Conservation (phyloP, 1,140 invertebrate species). For the Aradophagus sp. region DNA sequence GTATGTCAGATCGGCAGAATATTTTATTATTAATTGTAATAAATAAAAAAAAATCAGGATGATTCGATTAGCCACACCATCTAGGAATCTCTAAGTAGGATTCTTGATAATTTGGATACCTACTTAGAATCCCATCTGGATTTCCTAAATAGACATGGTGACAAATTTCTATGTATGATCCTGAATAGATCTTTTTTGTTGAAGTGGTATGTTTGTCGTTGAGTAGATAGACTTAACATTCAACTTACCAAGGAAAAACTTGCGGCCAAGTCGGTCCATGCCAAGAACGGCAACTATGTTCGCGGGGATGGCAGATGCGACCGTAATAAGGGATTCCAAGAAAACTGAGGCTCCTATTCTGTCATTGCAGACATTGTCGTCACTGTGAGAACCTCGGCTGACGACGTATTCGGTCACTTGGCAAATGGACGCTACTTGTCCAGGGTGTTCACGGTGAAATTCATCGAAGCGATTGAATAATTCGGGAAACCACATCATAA, state of each 20-base stretch:
- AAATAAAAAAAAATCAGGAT: no score
- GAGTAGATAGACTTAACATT: neutral
- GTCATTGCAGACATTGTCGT: constrained; percentile 78
- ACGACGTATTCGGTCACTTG: constrained; percentile 85
- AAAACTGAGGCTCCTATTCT: constrained; percentile 86
- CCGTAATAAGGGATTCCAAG: constrained; percentile 89
- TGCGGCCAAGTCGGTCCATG: constrained; percentile 88
- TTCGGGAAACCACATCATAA: constrained; percentile 95
- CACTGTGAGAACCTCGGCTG: constrained; percentile 77
- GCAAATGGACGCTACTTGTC: constrained; percentile 81
- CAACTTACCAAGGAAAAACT: constrained; percentile 86
- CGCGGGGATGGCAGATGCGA: constrained; percentile 87
- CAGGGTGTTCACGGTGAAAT: constrained; percentile 77
- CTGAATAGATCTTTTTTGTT: no score
- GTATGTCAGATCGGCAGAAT: no score
- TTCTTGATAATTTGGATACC: no score
- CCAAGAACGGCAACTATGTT: constrained; percentile 86
- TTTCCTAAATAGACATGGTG: no score
- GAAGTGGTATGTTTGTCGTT: no score
- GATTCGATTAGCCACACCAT: no score
- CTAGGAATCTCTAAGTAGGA: no score
- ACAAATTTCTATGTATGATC: no score
- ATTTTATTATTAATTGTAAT: no score
- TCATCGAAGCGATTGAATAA: constrained; percentile 90
- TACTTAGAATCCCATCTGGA: no score